Conservation (phyloP, 2,888 invertebrate species). For the Macrophya annulata region DNA sequence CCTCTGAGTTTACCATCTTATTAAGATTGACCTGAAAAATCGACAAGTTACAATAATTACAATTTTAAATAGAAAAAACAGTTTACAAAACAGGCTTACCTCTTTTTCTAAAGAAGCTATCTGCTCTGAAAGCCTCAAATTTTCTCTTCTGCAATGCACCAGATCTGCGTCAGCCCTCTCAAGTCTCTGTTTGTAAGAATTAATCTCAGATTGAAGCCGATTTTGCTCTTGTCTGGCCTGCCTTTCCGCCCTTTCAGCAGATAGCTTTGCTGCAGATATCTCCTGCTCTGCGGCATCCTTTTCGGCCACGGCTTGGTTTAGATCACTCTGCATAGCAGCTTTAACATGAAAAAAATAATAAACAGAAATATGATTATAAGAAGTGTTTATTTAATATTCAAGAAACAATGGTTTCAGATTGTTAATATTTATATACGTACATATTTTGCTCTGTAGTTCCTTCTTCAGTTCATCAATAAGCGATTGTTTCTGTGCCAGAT, state of each 20-base stretch:
- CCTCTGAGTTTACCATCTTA: slow-evolving; percentile 72
- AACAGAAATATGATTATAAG: not conserved
- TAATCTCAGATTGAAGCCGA: slow-evolving; percentile 88
- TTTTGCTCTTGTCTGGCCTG: slow-evolving; percentile 89
- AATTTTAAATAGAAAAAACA: not conserved
- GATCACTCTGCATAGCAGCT: slow-evolving; percentile 89
- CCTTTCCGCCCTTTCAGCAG: slow-evolving; percentile 86
- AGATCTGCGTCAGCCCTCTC: slow-evolving; percentile 91
- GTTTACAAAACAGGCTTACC: slow-evolving; percentile 79
- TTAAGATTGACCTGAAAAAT: slow-evolving; percentile 75
- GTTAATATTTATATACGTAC: slow-evolving; percentile 77
- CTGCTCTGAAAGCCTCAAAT: slow-evolving; percentile 89
- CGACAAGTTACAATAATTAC: not conserved
- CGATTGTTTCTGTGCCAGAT: slow-evolving; percentile 87
- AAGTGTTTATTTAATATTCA: not conserved
- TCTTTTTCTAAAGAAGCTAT: slow-evolving; percentile 91
- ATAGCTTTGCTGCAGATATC: slow-evolving; percentile 85
- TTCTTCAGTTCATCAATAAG: slow-evolving; percentile 90
- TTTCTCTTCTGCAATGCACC: slow-evolving; percentile 90
- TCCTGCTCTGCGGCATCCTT: slow-evolving; percentile 91
- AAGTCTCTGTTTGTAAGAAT: slow-evolving; percentile 83
- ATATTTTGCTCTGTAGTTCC: slow-evolving; percentile 89
- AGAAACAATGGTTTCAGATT: not conserved
- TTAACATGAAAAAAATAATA: slow-evolving; percentile 60
- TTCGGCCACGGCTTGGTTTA: slow-evolving; percentile 89